Evolutionary conservation across 1,140 invertebrate genomes (phyloP).

Genomic region (Lordiphosa collinella): DNA sequence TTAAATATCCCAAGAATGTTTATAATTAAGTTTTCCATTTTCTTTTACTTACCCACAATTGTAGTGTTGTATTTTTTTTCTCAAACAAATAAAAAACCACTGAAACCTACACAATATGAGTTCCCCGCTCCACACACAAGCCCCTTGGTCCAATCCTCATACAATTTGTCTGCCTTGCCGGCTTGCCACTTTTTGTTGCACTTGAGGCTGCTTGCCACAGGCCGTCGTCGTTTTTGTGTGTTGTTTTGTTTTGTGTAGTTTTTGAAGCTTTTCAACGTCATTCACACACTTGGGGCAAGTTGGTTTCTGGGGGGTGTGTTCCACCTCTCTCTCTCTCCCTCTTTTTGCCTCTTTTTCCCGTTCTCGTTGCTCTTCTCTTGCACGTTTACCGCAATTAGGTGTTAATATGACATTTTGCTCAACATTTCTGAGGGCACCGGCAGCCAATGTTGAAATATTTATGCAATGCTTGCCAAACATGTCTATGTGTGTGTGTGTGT

Average conservation of each 20-base stretch:
- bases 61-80: too few relatives aligned
- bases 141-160: too few relatives aligned
- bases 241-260: background rate
- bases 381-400: conserved; percentile 59
- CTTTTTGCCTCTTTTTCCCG: background rate
- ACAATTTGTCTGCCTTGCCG: too few relatives aligned
- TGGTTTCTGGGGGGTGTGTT: too few relatives aligned
- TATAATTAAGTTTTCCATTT: too few relatives aligned
- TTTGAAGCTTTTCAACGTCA: conserved; percentile 3
- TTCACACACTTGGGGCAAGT: background rate
- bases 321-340: conserved; percentile 1
- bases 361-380: conserved; percentile 15
- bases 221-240: background rate
- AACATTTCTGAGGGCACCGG: conserved; percentile 26
- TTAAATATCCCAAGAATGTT: too few relatives aligned
- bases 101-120: too few relatives aligned
- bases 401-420: conserved; percentile 68
- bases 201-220: conserved; percentile 4
- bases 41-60: too few relatives aligned
- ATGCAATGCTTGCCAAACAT: conserved; percentile 42
- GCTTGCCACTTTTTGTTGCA: conserved; percentile 10
- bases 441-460: conserved; percentile 52
- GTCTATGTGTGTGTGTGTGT: conserved; percentile 8
- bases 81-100: too few relatives aligned
- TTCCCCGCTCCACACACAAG: too few relatives aligned